Evolutionary conservation across 2,113 vertebrate genomes (phyloP).

Genomic region (Anolis carolinensis): DNA sequence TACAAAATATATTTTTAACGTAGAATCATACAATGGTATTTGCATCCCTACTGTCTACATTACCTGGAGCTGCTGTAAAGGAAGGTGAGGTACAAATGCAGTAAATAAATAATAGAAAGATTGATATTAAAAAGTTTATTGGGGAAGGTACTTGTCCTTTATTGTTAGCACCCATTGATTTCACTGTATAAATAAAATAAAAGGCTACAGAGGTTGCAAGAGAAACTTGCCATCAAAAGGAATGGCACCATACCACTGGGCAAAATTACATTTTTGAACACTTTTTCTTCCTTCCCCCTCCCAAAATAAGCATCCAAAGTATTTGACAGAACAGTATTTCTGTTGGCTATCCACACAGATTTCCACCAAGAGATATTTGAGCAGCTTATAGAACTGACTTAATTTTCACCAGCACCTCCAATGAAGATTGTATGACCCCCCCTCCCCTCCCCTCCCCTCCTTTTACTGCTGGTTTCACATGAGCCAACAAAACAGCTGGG

Average conservation of each 20-base stretch:
- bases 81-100: not conserved
- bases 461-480: not conserved
- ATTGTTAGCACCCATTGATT: not conserved
- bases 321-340: not conserved
- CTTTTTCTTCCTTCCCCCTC: not conserved
- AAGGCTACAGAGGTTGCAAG: not conserved
- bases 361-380: not conserved
- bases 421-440: not conserved
- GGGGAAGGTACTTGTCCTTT: not conserved
- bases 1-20: too few relatives aligned
- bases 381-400: not conserved
- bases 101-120: not conserved
- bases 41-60: not conserved
- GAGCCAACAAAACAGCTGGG: not conserved
- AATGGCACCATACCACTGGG: not conserved
- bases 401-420: conserved; percentile 5
- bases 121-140: not conserved
- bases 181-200: not conserved
- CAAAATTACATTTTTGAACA: not conserved
- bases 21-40: too few relatives aligned
- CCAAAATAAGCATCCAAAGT: not conserved
- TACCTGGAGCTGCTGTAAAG: not conserved
- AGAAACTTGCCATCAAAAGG: not conserved
- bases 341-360: not conserved
- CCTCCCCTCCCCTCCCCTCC: not conserved